Evolutionary conservation across 2,113 vertebrate species (phyloP).

Genomic region (Acrocephalus arundinaceus): DNA sequence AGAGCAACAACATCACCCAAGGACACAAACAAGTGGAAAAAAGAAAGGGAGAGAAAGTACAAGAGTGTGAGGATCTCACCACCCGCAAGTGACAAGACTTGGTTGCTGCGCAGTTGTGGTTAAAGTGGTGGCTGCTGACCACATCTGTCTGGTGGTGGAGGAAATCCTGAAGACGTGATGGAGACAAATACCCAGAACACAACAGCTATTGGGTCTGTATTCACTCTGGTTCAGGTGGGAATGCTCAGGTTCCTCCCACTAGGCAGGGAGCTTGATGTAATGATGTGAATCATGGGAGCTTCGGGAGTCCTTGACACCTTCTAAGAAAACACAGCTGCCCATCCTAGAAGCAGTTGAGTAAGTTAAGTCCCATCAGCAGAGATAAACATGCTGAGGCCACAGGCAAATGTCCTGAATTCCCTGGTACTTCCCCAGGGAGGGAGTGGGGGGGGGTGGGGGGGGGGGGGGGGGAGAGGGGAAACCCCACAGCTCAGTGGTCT

Average conservation of each 20-base stretch:
- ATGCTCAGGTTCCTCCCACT: background rate
- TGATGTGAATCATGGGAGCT: background rate
- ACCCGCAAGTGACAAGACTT: background rate
- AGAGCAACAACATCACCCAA: background rate
- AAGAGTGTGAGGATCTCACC: background rate
- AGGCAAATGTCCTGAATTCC: background rate
- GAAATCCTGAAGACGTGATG: background rate
- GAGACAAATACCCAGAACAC: background rate
- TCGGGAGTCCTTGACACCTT: background rate
- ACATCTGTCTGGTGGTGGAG: background rate
- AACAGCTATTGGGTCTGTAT: background rate
- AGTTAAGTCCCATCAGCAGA: background rate
- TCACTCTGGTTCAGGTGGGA: background rate
- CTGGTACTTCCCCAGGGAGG: accelerated
- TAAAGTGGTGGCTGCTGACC: background rate
- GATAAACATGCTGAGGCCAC: background rate
- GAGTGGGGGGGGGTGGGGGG: too few relatives aligned
- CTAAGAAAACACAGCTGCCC: background rate
- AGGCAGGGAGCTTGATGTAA: accelerated
- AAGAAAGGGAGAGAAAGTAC: too few relatives aligned
- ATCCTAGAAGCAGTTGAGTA: background rate
- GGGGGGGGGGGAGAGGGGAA: too few relatives aligned
- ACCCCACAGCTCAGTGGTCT: background rate
- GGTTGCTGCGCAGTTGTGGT: background rate
- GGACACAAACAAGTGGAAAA: background rate